Percentiles rank a stretch among this genome's conserved stretches.
phyloP scores from a whole-genome alignment of 2,113 vertebrate species.

The Clupea harengus region DNA sequence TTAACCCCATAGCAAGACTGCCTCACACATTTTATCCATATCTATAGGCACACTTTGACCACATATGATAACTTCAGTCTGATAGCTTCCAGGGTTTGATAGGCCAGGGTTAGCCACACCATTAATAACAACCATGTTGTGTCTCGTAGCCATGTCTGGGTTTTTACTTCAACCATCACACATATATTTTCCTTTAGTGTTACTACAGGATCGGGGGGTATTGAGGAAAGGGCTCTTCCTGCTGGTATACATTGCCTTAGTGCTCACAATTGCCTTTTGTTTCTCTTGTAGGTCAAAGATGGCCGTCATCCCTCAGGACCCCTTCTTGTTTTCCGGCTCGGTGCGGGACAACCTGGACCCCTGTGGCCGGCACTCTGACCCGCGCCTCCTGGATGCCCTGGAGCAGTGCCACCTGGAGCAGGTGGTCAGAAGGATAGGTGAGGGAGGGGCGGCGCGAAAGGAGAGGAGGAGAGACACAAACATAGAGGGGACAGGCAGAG shows the following conservation, averaged over 20 bases:
- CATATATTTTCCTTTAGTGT: background rate
- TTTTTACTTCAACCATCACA: background rate
- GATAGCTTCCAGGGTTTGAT: background rate
- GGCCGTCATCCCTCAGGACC: conserved; percentile 94
- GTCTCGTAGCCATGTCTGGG: background rate
- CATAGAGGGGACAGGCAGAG: background rate
- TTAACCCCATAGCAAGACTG: background rate
- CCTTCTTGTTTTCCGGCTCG: conserved; percentile 92
- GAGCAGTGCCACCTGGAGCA: conserved; percentile 83
- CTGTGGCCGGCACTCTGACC: conserved; percentile 67
- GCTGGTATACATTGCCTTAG: background rate
- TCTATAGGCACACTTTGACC: background rate
- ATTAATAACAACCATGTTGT: background rate
- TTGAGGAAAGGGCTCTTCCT: background rate
- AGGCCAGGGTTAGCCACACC: background rate
- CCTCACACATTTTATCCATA: background rate
- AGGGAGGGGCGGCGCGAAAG: conserved; percentile 48
- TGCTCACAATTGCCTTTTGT: background rate
- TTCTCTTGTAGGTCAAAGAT: conserved; percentile 80
- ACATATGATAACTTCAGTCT: background rate
- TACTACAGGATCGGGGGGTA: too few species aligned
- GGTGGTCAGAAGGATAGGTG: conserved; percentile 77
- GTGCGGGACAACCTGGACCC: conserved; percentile 92
- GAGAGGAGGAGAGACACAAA: background rate
- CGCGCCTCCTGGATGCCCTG: conserved; percentile 77